These are phyloP conservation scores for Pseudorhombus dupliciocellatus DNA, from an alignment of 2,113 vertebrate genomes.

Conservation along the genomic window DNA sequence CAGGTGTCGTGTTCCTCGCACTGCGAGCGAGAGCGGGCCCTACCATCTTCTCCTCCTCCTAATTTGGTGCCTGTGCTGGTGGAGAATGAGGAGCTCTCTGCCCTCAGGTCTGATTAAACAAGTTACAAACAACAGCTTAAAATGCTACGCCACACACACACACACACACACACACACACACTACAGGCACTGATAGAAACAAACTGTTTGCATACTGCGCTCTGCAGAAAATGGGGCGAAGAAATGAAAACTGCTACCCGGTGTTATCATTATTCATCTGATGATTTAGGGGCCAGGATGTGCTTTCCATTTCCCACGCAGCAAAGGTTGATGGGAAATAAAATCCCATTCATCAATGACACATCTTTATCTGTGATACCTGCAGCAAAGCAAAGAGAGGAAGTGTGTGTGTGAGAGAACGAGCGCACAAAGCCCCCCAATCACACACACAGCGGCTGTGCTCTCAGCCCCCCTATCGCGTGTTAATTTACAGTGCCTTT, in stretches of 20 bases:
- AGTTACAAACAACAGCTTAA: conserved; percentile 11
- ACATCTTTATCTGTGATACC: conserved; percentile 78
- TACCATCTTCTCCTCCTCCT: background rate
- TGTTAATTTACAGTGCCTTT: conserved; percentile 80
- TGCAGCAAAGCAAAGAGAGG: conserved; percentile 57
- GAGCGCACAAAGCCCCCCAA: background rate
- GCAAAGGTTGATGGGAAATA: conserved; percentile 81
- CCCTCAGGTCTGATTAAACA: conserved; percentile 26
- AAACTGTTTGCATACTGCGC: conserved; percentile 49
- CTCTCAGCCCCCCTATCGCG: conserved; percentile 62
- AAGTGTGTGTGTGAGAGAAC: conserved; percentile 38
- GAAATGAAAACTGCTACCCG: conserved; percentile 51
- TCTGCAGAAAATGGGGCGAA: conserved; percentile 56
- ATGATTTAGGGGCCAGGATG: conserved; percentile 72
- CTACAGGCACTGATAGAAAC: conserved; percentile 33
- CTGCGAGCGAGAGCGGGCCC: background rate
- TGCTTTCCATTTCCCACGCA: conserved; percentile 70
- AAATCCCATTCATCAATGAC: conserved; percentile 82
- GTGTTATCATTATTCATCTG: conserved; percentile 78
- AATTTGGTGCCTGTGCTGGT: background rate
- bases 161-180: background rate
- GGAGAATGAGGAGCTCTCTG: conserved; percentile 4
- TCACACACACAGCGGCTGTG: conserved; percentile 6
- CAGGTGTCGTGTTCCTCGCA: background rate
- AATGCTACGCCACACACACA: conserved; percentile 20